Conservation (phyloP, 2,888 invertebrate species). For the Trypoxylon attenuatum region DNA sequence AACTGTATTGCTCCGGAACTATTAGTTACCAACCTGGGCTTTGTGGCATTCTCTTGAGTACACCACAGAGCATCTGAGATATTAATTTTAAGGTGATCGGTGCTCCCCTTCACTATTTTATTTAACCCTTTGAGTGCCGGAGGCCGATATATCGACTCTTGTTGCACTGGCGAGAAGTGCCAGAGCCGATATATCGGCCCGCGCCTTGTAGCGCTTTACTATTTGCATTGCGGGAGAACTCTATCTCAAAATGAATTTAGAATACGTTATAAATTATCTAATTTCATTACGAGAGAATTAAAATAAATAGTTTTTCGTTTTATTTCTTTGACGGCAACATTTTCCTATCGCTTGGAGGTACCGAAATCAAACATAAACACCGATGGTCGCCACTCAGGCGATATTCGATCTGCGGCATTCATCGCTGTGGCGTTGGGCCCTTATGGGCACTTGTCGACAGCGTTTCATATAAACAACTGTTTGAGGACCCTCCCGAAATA, state of each 20-base stretch:
- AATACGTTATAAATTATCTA: too few relatives aligned
- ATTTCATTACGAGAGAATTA: slow-evolving; percentile 1
- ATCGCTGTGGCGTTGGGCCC: slow-evolving; percentile 12
- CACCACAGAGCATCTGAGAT: too few relatives aligned
- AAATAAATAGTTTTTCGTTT: neutral
- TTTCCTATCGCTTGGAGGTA: slow-evolving; percentile 18
- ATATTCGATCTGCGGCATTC: slow-evolving; percentile 7
- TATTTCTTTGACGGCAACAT: slow-evolving; percentile 7
- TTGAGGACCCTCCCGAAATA: slow-evolving; percentile 18
- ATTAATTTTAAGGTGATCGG: too few relatives aligned
- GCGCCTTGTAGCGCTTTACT: neutral
- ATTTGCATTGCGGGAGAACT: slow-evolving; percentile 1
- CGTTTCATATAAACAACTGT: slow-evolving; percentile 15
- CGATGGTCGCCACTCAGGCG: slow-evolving; percentile 8
- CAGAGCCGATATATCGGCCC: slow-evolving; percentile 14
- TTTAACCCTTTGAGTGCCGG: neutral
- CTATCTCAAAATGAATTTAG: slow-evolving; percentile 8
- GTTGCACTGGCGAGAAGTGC: slow-evolving; percentile 8
- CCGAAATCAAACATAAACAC: slow-evolving; percentile 16
- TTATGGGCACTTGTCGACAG: slow-evolving; percentile 10
- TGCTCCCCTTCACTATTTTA: too few relatives aligned
- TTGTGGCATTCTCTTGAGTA: too few relatives aligned
- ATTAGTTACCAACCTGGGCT: too few relatives aligned
- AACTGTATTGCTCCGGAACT: too few relatives aligned
- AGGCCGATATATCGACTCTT: neutral